A percentile compares a stretch with the other conserved stretches of the same genome.
Evolutionary conservation across 2,797 vertebrate species (phyloP).

Genomic region (Ficedula albicollis): DNA sequence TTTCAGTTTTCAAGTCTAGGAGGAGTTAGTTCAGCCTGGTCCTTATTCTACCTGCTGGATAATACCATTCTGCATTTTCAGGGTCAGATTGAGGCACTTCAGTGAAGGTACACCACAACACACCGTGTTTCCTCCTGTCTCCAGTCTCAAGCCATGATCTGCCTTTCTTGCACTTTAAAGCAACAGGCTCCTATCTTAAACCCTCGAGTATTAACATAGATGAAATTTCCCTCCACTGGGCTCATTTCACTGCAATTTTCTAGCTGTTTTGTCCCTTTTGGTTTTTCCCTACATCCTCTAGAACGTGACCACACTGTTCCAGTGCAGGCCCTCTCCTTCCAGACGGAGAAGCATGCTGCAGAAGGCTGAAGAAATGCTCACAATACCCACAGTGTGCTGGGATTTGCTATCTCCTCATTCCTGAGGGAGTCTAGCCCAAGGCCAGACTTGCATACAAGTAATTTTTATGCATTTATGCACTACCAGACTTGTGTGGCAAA

Average conservation of each 20-base stretch:
- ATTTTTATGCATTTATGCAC: background rate
- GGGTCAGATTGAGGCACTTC: background rate
- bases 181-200: background rate
- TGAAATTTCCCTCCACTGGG: background rate
- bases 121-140: background rate
- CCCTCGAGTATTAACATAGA: accelerated
- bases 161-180: background rate
- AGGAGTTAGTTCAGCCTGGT: background rate
- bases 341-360: background rate
- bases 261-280: background rate
- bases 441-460: background rate
- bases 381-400: background rate
- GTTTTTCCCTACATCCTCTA: background rate
- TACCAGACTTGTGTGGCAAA: background rate
- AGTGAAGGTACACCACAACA: background rate
- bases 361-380: background rate
- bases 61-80: background rate
- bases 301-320: accelerated
- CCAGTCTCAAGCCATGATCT: background rate
- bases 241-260: background rate
- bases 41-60: background rate
- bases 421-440: background rate
- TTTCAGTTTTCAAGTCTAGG: background rate
- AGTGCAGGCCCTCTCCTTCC: background rate
- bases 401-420: background rate